Evolutionary conservation across 1,140 invertebrate genomes (phyloP), one percentile per base, ranked within the genome.

Genomic region (Zaprionus ghesquierei): DNA sequence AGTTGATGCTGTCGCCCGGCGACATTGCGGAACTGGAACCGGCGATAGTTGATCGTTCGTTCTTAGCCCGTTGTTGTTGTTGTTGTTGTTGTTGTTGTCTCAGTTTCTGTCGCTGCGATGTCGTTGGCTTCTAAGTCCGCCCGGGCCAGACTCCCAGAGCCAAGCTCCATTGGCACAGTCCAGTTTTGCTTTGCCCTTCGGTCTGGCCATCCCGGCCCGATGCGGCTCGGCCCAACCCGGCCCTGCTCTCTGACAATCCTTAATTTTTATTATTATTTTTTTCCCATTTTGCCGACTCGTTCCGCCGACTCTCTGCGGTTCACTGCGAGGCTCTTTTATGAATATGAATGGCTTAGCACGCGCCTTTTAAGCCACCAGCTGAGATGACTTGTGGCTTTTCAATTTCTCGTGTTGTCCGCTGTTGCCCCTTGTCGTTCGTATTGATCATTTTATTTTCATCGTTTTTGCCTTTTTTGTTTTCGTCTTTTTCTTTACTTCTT

Each of bases 321-420:
- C 75, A n/a, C n/a, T n/a, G n/a, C 81, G 77, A 78, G 65, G 59
- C 75, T 74, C 68, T 89, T 89, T 89, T 89, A 89, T 89, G 84
- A 89, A 89, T 89, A 89, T 89, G 85, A 89, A 89, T 89, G 85
- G 85, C 85, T 89, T 89, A 89, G 85, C 85, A 89, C 85, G 85
- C 85, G 85, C 85, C 85, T 89, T 89, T 89, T 89, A 89, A 85
- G 85, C 85, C 85, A 89, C 85, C 85, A 89, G 85, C 85, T 89
- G 85, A 89, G 85, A 89, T 89, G 85, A 89, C 85, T 89, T 89
- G 85, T 89, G 85, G 77, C 81, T 90, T 89, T 89, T 89, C 84
- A 89, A 89, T 81, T 89, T 89, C 80, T 89, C 81, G 84, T 82
- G 81, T 73, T 86, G 59, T 69, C 58, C 58, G 55, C 23, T 84